Conservation (phyloP, 1,140 invertebrate species). For the Drosophila erecta region DNA sequence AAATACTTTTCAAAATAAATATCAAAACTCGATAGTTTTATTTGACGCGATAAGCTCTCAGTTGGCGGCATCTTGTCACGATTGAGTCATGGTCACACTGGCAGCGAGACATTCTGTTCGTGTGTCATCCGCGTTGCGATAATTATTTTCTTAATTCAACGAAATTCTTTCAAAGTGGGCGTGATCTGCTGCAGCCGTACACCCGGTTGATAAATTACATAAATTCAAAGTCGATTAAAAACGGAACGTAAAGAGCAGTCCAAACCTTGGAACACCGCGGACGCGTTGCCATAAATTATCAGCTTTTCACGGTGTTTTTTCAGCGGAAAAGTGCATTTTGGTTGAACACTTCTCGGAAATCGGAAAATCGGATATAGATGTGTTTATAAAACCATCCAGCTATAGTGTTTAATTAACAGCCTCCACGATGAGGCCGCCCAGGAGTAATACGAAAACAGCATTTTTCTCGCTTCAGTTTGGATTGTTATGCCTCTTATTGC, state of each 20-base stretch:
- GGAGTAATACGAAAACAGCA: conserved; percentile 6
- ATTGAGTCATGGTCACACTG: conserved; percentile 13
- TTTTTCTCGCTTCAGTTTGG: conserved; percentile 44
- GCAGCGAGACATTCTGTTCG: conserved; percentile 44
- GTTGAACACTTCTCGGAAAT: conserved; percentile 22
- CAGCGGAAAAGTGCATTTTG: conserved; percentile 47
- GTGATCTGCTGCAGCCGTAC: conserved; percentile 16
- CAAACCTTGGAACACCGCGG: not conserved
- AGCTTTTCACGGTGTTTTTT: conserved; percentile 22
- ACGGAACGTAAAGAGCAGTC: not conserved
- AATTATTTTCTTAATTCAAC: conserved; percentile 71
- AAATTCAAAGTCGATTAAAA: conserved; percentile 7
- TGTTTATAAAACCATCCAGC: conserved; percentile 40
- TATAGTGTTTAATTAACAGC: conserved; percentile 29
- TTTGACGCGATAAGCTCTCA: not conserved
- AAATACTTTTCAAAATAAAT: too few relatives aligned
- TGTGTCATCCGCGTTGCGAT: conserved; percentile 73
- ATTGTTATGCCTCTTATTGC: conserved; percentile 45
- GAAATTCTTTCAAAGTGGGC: conserved; percentile 41
- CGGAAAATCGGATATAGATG: conserved; percentile 48
- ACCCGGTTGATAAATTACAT: not conserved
- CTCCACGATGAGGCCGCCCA: conserved; percentile 54
- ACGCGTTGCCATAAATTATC: conserved; percentile 30
- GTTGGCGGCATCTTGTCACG: not conserved
- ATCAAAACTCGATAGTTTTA: not conserved